phyloP scores from a whole-genome alignment of 2,113 vertebrate species.

The Sylvietta virens region DNA sequence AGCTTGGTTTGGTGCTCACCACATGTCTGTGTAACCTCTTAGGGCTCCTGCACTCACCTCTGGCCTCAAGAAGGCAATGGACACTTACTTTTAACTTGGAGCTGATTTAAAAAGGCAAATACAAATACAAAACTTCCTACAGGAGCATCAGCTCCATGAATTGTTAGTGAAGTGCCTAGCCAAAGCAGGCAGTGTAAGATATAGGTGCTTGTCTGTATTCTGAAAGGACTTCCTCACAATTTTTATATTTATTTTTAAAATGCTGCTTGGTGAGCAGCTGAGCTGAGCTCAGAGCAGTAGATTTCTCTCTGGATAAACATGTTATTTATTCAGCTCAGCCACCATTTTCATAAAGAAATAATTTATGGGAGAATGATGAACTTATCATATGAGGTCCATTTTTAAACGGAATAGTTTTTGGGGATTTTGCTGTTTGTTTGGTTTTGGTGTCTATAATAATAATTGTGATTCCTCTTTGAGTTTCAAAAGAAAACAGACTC shows the following conservation, averaged over 20 bases:
- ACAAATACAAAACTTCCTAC: background rate
- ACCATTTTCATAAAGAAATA: background rate
- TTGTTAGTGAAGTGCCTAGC: conserved; percentile 8
- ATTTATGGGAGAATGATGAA: background rate
- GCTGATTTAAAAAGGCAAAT: background rate
- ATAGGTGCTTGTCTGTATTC: background rate
- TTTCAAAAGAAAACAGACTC: background rate
- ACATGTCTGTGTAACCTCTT: background rate
- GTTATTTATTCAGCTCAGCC: background rate
- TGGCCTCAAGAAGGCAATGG: background rate
- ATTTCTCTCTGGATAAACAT: background rate
- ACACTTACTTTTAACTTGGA: background rate
- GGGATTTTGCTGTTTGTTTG: background rate
- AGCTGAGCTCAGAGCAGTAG: background rate
- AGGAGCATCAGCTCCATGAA: background rate
- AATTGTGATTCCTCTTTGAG: background rate
- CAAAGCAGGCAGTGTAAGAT: conserved; percentile 42
- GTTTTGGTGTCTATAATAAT: background rate
- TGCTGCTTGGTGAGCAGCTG: background rate
- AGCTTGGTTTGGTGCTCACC: background rate
- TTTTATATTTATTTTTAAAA: background rate
- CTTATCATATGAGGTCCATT: background rate
- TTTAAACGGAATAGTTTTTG: background rate
- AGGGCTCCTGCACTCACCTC: background rate
- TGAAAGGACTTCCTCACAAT: background rate